Base-by-base conservation (phyloP, 2,888 invertebrate species). In the Acronicta psi region DNA sequence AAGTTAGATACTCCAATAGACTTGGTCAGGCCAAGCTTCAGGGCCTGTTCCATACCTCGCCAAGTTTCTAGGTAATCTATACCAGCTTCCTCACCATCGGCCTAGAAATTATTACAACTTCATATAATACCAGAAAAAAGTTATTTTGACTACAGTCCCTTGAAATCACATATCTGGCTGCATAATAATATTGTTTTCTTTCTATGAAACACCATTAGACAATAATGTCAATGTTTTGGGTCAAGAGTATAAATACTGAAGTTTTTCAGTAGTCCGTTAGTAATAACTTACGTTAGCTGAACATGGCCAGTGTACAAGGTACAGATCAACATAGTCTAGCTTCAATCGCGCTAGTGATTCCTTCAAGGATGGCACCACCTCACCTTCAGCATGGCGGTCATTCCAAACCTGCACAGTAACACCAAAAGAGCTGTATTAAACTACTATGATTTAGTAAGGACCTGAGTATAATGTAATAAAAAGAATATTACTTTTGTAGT, bases 1-100 rank as follows among this genome's bases (percentile, higher is more conserved):
- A 98, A 98, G 88, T 98, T 98, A 23, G 97, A 97, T 0, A 98
- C 88, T 0, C 98, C 98, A 59, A 98, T 97, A 49, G 96, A 95
- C 75, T 94, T 96, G 0, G 96, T 89, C 0, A 97, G 88, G 0
- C 97, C 97, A 20, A 93, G 84, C 18, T 94, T 90, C 1, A 96
- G 93, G 42, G 96, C 95, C 72, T 96, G 95, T 85, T 98, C 98
- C 96, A 98, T 96, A 13, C 95, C 97, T 81, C 94, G 92, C 96
- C 97, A 97, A 0, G 97, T 96, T 79, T 96, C 97, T 8, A 96
- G 45, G 80, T 95, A 97, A 80, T 97, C 97, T 14, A 95, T 94
- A 47, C 95, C 95, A 34, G 94, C 94, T 75, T 94, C 95, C 47
- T 86, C 85, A 1, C 89, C 88, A 34, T 86, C 82, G 2, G 77